Percentiles rank a stretch among this genome's conserved stretches.
These are phyloP conservation scores for Cinclus mexicanus DNA, from an alignment of 2,113 vertebrate species.

Conservation along the genomic window DNA sequence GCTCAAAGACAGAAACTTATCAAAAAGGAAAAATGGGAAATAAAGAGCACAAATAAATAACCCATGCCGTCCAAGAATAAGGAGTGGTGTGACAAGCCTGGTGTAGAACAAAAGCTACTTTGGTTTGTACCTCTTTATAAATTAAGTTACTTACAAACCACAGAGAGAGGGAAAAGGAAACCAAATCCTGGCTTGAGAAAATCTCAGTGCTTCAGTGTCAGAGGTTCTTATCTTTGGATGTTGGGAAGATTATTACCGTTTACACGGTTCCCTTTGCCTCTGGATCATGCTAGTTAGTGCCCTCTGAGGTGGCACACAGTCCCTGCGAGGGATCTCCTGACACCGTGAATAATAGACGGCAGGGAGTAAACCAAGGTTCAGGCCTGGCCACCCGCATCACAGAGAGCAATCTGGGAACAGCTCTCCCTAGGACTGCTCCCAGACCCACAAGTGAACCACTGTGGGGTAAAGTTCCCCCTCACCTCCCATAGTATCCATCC, in stretches of 20 bases:
- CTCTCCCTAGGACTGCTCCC: background rate
- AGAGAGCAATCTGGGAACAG: background rate
- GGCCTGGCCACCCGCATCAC: accelerated
- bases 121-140: background rate
- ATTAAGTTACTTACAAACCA: background rate
- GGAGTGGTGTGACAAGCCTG: background rate
- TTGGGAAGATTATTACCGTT: background rate
- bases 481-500: background rate
- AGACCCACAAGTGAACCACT: background rate
- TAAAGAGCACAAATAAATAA: background rate
- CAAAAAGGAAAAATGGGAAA: background rate
- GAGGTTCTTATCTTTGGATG: background rate
- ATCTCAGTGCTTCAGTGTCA: background rate
- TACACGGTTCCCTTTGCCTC: background rate
- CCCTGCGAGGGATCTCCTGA: background rate
- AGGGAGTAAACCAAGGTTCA: background rate
- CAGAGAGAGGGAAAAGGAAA: background rate
- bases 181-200: background rate
- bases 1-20: background rate
- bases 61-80: background rate
- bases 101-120: background rate
- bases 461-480: background rate
- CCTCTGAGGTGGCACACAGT: background rate
- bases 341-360: background rate
- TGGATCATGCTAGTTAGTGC: background rate